Base-by-base conservation (phyloP, 2,888 invertebrate genomes). In the Clunio marinus region DNA sequence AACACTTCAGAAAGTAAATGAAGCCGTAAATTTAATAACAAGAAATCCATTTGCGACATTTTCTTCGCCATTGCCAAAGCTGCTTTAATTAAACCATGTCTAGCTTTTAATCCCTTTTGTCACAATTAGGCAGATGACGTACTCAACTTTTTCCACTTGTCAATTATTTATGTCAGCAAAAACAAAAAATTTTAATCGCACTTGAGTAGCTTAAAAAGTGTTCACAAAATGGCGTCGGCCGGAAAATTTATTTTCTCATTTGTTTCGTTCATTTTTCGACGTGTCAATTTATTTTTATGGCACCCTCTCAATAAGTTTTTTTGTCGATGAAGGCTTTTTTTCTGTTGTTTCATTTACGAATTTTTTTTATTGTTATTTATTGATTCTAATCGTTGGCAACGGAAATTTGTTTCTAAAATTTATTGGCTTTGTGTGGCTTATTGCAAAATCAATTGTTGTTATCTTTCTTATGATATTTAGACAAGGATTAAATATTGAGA, bases 341-440 rank as follows among this genome's bases (percentile, higher is more conserved):
- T 17, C 22, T 8, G 20, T 57, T 7, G n/a, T 57, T 57, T 57
- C 25, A 20, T 4, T 10, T 4, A 17, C 7, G 8, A 17, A 5
- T 20, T 17, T 57, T 25, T 5, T 57, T 57, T 57, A 27, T 57
- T 57, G 57, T 63, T 35, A 63, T 63, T 46, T 63, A 63, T 63
- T 63, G 63, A 46, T 63, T 63, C 63, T 46, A 45, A 63, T 63
- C 63, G 41, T 46, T 15, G 7, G n/a, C n/a, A n/a, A n/a, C 28
- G 28, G 35, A n/a, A 35, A 60, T 22, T 37, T 35, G 37, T 37
- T 32, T 35, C 37, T 13, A 27, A 25, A 32, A 35, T 60, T 37
- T 37, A 60, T 35, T 60, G 37, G 17, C 15, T n/a, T 35, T 25
- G 25, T 13, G 37, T 17, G 20, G 2, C 20, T 60, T 60, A 60